These are phyloP conservation scores for Heliconius melpomene DNA, from an alignment of 1,140 invertebrate species.

Conservation along the genomic window DNA sequence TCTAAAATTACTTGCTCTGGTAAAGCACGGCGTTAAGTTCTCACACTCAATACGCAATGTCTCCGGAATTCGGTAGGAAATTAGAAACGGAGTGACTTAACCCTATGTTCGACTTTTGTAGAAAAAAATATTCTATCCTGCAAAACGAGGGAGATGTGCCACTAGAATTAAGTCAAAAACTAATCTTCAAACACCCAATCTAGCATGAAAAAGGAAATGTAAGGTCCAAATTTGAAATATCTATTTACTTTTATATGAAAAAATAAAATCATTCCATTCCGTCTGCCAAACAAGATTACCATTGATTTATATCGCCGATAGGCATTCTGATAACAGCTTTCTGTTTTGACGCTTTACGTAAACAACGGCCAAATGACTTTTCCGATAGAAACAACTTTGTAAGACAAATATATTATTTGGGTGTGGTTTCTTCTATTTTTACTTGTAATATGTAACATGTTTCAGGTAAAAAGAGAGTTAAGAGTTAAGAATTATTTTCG, in stretches of 20 bases:
- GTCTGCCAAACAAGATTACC: conserved; percentile 59
- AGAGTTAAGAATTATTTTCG: too few species aligned
- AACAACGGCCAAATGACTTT: conserved; percentile 53
- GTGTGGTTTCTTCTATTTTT: conserved; percentile 13
- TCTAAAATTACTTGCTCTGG: too few species aligned
- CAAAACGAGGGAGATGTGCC: neutral
- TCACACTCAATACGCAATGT: too few species aligned
- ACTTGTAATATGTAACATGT: neutral
- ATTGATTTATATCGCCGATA: conserved; percentile 60
- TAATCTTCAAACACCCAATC: neutral
- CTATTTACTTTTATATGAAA: conserved; percentile 24
- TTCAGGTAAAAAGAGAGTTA: neutral
- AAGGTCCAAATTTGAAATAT: conserved; percentile 1
- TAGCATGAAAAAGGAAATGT: neutral
- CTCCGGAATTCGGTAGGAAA: too few species aligned
- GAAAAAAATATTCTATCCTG: too few species aligned
- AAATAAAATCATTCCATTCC: conserved; percentile 52
- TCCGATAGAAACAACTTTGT: conserved; percentile 38
- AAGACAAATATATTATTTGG: conserved; percentile 35
- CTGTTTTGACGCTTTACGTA: conserved; percentile 51
- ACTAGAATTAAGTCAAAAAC: neutral
- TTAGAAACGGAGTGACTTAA: neutral
- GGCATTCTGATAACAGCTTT: conserved; percentile 60
- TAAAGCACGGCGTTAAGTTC: too few species aligned
- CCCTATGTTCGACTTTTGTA: too few species aligned